phyloP scores from a whole-genome alignment of 2,113 vertebrate genomes.

The Ondatra zibethicus region DNA sequence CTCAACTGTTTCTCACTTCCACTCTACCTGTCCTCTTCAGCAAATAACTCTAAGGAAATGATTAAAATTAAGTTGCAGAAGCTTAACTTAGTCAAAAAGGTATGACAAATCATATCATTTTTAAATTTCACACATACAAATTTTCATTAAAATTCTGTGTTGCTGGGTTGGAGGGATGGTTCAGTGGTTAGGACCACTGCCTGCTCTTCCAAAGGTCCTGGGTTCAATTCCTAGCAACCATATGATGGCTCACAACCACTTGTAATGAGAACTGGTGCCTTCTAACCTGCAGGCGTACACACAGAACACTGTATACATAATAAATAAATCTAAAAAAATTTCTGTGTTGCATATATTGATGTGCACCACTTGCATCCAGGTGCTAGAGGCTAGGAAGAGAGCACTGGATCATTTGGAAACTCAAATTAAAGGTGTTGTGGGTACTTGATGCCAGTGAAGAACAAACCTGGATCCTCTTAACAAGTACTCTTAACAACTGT shows the following conservation, averaged over 20 bases:
- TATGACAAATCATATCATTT: not conserved
- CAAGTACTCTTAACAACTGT: too few species aligned
- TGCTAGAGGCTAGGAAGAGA: not conserved
- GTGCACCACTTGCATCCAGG: not conserved
- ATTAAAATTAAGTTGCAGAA: not conserved
- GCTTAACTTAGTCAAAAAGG: not conserved
- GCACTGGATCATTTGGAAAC: not conserved
- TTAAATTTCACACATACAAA: conserved; percentile 1
- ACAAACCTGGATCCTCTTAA: not conserved
- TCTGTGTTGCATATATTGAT: not conserved
- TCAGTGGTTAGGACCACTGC: too few species aligned
- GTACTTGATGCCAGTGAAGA: not conserved
- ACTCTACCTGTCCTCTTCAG: not conserved
- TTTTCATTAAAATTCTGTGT: not conserved
- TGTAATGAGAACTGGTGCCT: too few species aligned
- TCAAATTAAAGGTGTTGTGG: not conserved
- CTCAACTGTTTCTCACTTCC: too few species aligned
- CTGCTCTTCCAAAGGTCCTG: too few species aligned
- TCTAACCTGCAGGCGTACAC: too few species aligned
- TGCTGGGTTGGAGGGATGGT: too few species aligned
- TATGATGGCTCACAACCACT: too few species aligned
- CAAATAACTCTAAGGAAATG: not conserved
- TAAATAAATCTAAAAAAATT: not conserved
- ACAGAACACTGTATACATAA: too few species aligned
- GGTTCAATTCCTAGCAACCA: too few species aligned